Conservation (phyloP, 37 sponge, comb jelly and placozoan genomes). For the Eunapius fragilis region DNA sequence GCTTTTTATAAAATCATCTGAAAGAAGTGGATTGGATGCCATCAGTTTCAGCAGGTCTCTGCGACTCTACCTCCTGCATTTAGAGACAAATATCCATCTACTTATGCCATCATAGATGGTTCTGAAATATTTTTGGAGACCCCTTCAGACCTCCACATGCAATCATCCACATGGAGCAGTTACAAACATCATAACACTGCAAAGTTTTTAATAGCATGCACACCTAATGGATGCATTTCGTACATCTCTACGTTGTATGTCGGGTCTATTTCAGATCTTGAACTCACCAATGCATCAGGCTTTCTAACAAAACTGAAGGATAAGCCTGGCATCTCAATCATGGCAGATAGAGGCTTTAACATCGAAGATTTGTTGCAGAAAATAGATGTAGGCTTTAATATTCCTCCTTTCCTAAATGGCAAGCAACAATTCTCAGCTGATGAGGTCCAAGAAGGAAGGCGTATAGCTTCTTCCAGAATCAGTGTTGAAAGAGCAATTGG, state of each 20-base stretch:
- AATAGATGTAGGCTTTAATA: constrained; percentile 52
- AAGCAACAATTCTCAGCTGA: constrained; percentile 29
- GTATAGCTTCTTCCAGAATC: constrained; percentile 60
- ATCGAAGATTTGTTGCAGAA: constrained; percentile 56
- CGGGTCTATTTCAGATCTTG: constrained; percentile 55
- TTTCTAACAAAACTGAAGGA: constrained; percentile 39
- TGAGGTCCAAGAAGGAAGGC: constrained; percentile 37
- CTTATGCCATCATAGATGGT: constrained; percentile 52
- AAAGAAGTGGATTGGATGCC: constrained; percentile 38
- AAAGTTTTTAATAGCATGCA: constrained; percentile 49
- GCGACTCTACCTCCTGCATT: constrained; percentile 27
- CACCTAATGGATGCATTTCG: constrained; percentile 48
- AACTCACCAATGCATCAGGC: constrained; percentile 42
- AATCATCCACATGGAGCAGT: constrained; percentile 40
- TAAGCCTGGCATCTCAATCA: constrained; percentile 40
- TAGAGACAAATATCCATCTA: constrained; percentile 28
- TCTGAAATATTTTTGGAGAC: constrained; percentile 39
- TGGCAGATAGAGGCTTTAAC: constrained; percentile 72
- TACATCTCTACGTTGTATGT: constrained; percentile 47
- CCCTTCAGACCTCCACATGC: constrained; percentile 33
- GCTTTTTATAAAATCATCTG: constrained; percentile 17
- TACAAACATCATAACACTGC: constrained; percentile 66
- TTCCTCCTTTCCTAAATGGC: constrained; percentile 63
- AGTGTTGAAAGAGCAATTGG: constrained; percentile 63
- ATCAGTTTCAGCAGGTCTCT: constrained; percentile 20